A percentile compares a stretch with the other conserved stretches of the same genome.
Conservation (phyloP, 1,140 invertebrate genomes). For the Drosophila triauraria region DNA sequence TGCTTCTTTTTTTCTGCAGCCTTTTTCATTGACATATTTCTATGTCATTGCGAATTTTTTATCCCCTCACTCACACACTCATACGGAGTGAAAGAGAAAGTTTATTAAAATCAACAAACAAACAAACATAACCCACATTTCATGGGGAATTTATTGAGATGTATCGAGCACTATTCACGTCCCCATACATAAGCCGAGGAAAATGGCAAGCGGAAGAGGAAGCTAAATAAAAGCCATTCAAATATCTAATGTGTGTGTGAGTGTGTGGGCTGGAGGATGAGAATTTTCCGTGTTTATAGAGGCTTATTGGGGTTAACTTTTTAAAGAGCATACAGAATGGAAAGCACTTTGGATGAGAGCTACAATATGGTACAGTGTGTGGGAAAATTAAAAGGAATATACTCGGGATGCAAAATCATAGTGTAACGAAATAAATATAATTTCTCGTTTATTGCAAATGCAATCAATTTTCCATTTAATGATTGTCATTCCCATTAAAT, state of each 20-base stretch:
- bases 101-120: constrained; percentile 47
- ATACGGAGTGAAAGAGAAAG: constrained; percentile 22
- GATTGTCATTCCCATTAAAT: background rate
- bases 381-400: too few species aligned
- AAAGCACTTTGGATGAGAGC: background rate
- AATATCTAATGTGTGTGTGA: constrained; percentile 27
- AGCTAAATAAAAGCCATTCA: constrained; percentile 39
- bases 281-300: constrained; percentile 12
- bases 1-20: constrained; percentile 6
- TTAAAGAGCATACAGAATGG: constrained; percentile 3
- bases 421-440: background rate
- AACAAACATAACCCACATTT: constrained; percentile 55
- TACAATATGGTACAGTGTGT: background rate
- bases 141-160: constrained; percentile 50
- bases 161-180: constrained; percentile 36
- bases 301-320: constrained; percentile 32
- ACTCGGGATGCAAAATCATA: background rate
- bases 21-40: constrained; percentile 52
- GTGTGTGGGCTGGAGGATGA: constrained; percentile 8
- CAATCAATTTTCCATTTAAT: constrained; percentile 1
- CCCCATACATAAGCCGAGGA: constrained; percentile 1
- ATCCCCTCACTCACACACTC: constrained; percentile 6
- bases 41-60: constrained; percentile 32
- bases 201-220: constrained; percentile 33
- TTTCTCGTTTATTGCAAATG: background rate